Conservation (phyloP, 2,888 invertebrate species). For the Cerastis rubricosa region DNA sequence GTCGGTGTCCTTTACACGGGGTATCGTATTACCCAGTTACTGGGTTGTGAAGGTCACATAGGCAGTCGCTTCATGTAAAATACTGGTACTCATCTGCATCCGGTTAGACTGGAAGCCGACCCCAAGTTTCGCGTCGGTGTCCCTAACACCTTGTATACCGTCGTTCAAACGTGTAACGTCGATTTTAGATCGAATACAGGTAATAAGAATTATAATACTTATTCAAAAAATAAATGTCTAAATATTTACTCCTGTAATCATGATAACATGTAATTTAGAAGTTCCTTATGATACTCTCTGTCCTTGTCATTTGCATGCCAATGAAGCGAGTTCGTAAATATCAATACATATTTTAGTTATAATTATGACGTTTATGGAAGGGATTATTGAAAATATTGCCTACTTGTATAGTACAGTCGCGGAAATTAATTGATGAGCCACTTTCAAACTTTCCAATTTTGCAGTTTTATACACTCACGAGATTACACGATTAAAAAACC, state of each 20-base stretch:
- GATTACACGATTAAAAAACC: too few species aligned
- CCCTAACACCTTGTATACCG: too few species aligned
- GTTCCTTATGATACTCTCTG: neutral
- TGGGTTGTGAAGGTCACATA: too few species aligned
- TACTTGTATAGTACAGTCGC: conserved; percentile 1
- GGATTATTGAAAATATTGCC: conserved; percentile 33
- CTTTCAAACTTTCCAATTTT: too few species aligned
- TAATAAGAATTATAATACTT: conserved; percentile 2
- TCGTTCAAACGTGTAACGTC: conserved; percentile 14
- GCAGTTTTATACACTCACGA: too few species aligned
- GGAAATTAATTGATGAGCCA: too few species aligned
- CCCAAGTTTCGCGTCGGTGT: too few species aligned
- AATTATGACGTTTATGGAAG: neutral
- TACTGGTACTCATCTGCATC: too few species aligned
- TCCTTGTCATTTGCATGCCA: neutral
- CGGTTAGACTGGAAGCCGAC: too few species aligned
- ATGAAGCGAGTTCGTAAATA: neutral
- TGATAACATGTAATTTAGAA: neutral
- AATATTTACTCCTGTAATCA: neutral
- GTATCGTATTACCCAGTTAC: too few species aligned
- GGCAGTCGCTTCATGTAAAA: too few species aligned
- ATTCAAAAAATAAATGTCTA: conserved; percentile 23
- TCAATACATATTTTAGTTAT: neutral
- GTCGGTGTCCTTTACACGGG: too few species aligned
- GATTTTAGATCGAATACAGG: neutral